Evolutionary conservation across 1,140 invertebrate genomes (phyloP).

Genomic region (Panagrolaimus sp.): DNA sequence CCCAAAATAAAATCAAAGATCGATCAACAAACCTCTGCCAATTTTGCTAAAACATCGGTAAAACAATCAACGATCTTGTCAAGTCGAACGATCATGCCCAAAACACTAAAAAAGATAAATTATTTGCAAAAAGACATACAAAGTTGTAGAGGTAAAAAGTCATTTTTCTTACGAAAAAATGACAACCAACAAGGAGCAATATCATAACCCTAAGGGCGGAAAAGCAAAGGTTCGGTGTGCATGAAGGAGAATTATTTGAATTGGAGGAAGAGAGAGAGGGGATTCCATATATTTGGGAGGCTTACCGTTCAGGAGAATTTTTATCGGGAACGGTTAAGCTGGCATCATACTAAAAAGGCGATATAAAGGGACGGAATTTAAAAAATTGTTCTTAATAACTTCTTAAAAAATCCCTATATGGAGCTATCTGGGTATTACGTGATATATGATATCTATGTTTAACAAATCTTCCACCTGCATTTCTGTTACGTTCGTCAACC

Average conservation of each 20-base stretch:
- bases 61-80: conserved; percentile 51
- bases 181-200: too few species aligned
- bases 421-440: too few species aligned
- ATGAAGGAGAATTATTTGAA: conserved; percentile 14
- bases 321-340: conserved; percentile 52
- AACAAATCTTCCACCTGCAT: too few species aligned
- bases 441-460: too few species aligned
- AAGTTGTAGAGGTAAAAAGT: conserved; percentile 12
- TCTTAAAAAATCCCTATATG: too few species aligned
- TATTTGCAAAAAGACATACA: neutral
- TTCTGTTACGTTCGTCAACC: too few species aligned
- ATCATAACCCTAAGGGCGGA: neutral
- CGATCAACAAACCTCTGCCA: conserved; percentile 44
- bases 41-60: conserved; percentile 45
- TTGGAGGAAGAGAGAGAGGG: conserved; percentile 19
- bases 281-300: neutral
- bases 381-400: too few species aligned
- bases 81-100: conserved; percentile 50
- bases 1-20: too few species aligned
- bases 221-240: neutral
- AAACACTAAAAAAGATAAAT: conserved; percentile 38
- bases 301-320: conserved; percentile 57
- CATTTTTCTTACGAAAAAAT: too few species aligned
- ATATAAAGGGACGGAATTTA: neutral
- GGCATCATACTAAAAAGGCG: conserved; percentile 55